These are phyloP conservation scores for Typhlichthys eigenmanni DNA, from an alignment of 2,797 vertebrate genomes.

Conservation along the genomic window DNA sequence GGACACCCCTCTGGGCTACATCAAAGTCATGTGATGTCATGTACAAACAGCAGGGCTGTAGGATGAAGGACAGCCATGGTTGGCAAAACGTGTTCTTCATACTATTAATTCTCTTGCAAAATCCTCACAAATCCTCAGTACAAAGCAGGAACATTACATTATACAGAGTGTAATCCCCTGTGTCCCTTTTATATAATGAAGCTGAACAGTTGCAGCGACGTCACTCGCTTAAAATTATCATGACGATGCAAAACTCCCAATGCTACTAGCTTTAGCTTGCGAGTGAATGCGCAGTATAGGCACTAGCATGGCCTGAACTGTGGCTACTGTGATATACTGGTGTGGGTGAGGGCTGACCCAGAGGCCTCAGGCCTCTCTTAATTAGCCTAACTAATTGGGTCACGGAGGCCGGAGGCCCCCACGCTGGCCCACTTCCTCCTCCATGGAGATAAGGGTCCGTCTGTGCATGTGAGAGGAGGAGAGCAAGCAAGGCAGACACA, in stretches of 20 bases:
- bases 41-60: slow-evolving; percentile 32
- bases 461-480: slow-evolving; percentile 34
- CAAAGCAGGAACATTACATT: slow-evolving; percentile 25
- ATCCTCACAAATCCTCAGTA: slow-evolving; percentile 27
- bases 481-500: slow-evolving; percentile 25
- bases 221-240: slow-evolving; percentile 36
- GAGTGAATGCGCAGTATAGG: neutral
- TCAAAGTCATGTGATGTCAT: slow-evolving; percentile 63
- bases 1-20: slow-evolving; percentile 42
- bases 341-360: slow-evolving; percentile 63
- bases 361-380: slow-evolving; percentile 60
- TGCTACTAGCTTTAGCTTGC: too few species aligned
- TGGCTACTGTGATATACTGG: slow-evolving; percentile 22
- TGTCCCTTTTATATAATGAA: slow-evolving; percentile 40
- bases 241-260: too few species aligned
- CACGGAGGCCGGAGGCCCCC: slow-evolving; percentile 59
- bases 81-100: slow-evolving; percentile 53
- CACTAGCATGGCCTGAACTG: neutral
- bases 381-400: slow-evolving; percentile 74
- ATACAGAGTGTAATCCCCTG: slow-evolving; percentile 47
- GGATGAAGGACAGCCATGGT: slow-evolving; percentile 43
- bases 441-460: slow-evolving; percentile 69
- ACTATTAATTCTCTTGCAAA: slow-evolving; percentile 20
- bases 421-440: slow-evolving; percentile 66
- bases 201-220: slow-evolving; percentile 59